phyloP scores from a whole-genome alignment of 2,113 vertebrate genomes.

The Mobula birostris region DNA sequence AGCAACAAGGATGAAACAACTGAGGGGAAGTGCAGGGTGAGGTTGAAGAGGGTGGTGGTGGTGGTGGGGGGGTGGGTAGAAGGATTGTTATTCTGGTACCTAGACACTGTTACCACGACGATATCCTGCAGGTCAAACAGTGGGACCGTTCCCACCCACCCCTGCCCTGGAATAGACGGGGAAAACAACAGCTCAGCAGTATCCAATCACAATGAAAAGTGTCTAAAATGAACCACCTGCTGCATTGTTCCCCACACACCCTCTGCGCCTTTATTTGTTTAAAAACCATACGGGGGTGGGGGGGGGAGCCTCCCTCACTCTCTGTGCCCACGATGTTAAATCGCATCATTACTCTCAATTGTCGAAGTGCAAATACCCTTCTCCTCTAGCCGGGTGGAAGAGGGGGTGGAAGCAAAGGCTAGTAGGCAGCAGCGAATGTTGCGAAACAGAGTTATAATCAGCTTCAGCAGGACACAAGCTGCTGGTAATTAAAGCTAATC shows the following conservation, averaged over 20 bases:
- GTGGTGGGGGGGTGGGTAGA: conserved; percentile 39
- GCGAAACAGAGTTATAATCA: conserved; percentile 74
- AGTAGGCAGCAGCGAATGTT: conserved; percentile 61
- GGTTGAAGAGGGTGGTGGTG: conserved; percentile 37
- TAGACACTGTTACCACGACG: conserved; percentile 49
- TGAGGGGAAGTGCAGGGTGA: neutral
- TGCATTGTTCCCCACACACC: conserved; percentile 59
- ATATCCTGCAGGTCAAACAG: conserved; percentile 60
- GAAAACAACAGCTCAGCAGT: conserved; percentile 66
- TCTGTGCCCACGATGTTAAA: conserved; percentile 59
- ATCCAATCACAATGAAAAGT: conserved; percentile 59
- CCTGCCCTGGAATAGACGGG: conserved; percentile 55
- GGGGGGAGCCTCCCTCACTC: conserved; percentile 45
- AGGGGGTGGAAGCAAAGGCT: neutral
- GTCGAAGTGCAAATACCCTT: conserved; percentile 56
- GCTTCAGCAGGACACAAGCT: conserved; percentile 70
- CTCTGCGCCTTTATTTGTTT: conserved; percentile 56
- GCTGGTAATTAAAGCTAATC: conserved; percentile 69
- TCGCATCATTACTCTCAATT: conserved; percentile 64
- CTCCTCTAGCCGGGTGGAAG: conserved; percentile 48
- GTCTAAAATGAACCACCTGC: conserved; percentile 64
- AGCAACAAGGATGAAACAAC: conserved; percentile 21
- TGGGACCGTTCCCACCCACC: conserved; percentile 62
- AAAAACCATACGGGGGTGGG: conserved; percentile 49
- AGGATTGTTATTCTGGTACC: conserved; percentile 25